A percentile compares a stretch with the other conserved stretches of the same genome.
phyloP scores from a whole-genome alignment of 2,797 vertebrate species.

The Macroramphosus scolopax region DNA sequence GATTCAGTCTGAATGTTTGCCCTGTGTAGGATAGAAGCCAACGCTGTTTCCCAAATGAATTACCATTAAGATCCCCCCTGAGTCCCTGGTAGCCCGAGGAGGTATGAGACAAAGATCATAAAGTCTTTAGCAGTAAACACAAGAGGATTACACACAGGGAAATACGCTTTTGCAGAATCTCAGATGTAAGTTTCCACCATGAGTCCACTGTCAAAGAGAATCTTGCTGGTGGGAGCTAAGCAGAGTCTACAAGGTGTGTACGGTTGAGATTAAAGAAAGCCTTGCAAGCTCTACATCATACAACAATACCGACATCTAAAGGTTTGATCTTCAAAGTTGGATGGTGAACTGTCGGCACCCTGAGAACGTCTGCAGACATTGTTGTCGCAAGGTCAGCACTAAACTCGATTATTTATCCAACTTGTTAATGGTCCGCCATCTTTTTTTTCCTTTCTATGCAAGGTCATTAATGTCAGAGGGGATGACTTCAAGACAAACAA shows the following conservation, averaged over 20 bases:
- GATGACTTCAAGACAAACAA: conserved; percentile 60
- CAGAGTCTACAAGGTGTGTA: not conserved
- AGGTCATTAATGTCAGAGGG: conserved; percentile 54
- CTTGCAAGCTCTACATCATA: not conserved
- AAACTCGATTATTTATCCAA: conserved; percentile 16
- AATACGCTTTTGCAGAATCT: conserved; percentile 17
- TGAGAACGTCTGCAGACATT: conserved; percentile 12
- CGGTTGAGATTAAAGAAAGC: conserved; percentile 28
- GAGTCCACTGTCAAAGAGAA: conserved; percentile 27
- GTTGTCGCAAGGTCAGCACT: conserved; percentile 8
- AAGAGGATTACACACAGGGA: conserved; percentile 33
- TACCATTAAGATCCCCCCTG: conserved; percentile 30
- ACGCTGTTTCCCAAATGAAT: conserved; percentile 51
- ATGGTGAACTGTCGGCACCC: conserved; percentile 12
- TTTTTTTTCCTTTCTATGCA: conserved; percentile 14
- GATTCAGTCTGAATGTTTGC: conserved; percentile 6
- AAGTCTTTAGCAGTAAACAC: conserved; percentile 32
- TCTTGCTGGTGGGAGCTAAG: conserved; percentile 4
- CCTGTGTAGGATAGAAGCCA: conserved; percentile 17
- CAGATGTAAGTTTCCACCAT: conserved; percentile 25
- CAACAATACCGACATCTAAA: conserved; percentile 8
- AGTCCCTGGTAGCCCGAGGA: conserved; percentile 40
- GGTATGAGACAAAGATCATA: conserved; percentile 39
- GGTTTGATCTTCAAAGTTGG: conserved; percentile 26
- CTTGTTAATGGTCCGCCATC: conserved; percentile 23